Evolutionary conservation across 2,888 invertebrate genomes (phyloP).

Genomic region (Macrosoma leucophasiata): DNA sequence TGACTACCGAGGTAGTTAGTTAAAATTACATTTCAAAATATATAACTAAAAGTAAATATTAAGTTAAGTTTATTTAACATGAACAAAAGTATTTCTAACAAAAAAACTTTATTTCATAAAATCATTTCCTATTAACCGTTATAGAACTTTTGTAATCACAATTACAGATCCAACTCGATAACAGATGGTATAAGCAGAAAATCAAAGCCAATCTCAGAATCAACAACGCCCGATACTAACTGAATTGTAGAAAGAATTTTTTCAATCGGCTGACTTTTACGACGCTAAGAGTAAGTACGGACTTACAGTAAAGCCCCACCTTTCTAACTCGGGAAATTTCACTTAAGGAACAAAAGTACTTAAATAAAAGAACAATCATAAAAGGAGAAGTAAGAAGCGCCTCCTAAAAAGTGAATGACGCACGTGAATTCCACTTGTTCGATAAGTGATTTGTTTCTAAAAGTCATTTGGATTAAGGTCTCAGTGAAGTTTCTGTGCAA

Average conservation of each 20-base stretch:
- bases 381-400: constrained; percentile 60
- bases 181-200: constrained; percentile 26
- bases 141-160: background rate
- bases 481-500: no score
- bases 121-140: no score
- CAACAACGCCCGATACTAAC: constrained; percentile 24
- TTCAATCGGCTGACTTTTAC: constrained; percentile 68
- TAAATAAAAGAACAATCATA: constrained; percentile 74
- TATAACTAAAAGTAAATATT: no score
- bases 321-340: constrained; percentile 69
- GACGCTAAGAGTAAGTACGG: constrained; percentile 64
- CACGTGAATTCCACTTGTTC: no score
- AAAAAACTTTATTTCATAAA: no score
- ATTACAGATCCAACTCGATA: background rate
- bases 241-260: constrained; percentile 57
- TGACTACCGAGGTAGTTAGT: no score
- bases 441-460: no score
- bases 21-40: no score
- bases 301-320: constrained; percentile 63
- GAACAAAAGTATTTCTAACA: no score
- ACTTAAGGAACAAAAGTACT: constrained; percentile 73
- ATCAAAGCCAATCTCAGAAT: constrained; percentile 25
- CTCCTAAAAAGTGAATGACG: constrained; percentile 45
- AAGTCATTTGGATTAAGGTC: no score
- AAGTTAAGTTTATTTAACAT: no score